A percentile compares a stretch with the other conserved stretches of the same genome.
Conservation (phyloP, 2,797 vertebrate genomes). For the Paratrypauchen microcephalus region DNA sequence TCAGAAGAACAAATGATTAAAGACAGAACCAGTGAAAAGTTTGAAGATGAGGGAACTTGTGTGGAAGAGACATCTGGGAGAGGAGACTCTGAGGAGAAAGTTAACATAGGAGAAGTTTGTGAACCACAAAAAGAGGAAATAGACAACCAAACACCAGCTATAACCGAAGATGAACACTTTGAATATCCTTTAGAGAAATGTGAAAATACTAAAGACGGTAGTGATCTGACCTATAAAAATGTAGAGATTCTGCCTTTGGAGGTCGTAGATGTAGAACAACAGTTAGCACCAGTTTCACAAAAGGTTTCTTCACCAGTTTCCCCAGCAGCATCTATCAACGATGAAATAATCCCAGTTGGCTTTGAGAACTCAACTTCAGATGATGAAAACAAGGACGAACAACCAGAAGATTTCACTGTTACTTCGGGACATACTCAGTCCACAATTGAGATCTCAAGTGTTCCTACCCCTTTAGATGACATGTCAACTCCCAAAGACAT, state of each 20-base stretch:
- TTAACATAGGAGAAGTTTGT: slow-evolving; percentile 88
- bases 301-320: slow-evolving; percentile 82
- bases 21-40: slow-evolving; percentile 84
- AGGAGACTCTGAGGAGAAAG: slow-evolving; percentile 92
- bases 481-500: slow-evolving; percentile 92
- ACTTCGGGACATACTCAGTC: slow-evolving; percentile 90
- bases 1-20: slow-evolving; percentile 86
- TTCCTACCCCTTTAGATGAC: slow-evolving; percentile 92
- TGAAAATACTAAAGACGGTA: slow-evolving; percentile 47
- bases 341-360: slow-evolving; percentile 84
- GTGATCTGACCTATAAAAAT: slow-evolving; percentile 77
- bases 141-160: slow-evolving; percentile 36
- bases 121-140: slow-evolving; percentile 70
- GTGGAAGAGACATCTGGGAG: slow-evolving; percentile 90
- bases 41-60: slow-evolving; percentile 92
- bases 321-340: slow-evolving; percentile 85
- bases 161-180: slow-evolving; percentile 48
- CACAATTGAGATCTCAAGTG: slow-evolving; percentile 91
- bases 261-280: slow-evolving; percentile 48
- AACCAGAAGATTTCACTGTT: slow-evolving; percentile 86
- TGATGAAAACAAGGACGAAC: slow-evolving; percentile 89
- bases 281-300: slow-evolving; percentile 68
- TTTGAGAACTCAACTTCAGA: slow-evolving; percentile 90
- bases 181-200: slow-evolving; percentile 17
- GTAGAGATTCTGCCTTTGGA: slow-evolving; percentile 47